Evolutionary conservation across 2,797 vertebrate species (phyloP), one percentile per base, ranked within the genome.

Genomic region (Argyrosomus regius): DNA sequence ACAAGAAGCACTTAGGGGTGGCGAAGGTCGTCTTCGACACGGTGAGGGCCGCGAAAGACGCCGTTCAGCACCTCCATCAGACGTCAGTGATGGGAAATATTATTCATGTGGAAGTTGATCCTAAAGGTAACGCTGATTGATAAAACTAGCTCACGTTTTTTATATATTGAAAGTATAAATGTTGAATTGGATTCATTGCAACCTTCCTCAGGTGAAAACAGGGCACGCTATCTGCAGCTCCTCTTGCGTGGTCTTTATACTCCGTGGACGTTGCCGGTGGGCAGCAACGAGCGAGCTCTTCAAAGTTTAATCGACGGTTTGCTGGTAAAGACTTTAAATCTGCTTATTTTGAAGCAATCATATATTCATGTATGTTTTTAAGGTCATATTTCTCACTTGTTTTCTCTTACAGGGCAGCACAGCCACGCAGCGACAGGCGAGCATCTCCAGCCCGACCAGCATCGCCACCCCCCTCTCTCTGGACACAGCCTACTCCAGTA

Each of bases 81-180:
- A 99, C 97, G 0, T 98, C 98, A 0, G 98, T 99, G 82, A 99
- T 99, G 98, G 98, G 98, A 80, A 99, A 98, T 86, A 94, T 97
- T 74, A 99, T 99, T 90, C 97, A 98, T 26, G 98, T 98, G 95
- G 97, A 99, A 92, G 93, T 98, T 84, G 98, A 99, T 92, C 97
- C 98, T 0, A 98, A 97, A 95, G 98, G 98, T 99, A 94, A 93
- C 84, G 3, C 3, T 4, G 7, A 28, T 6, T 46, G 45, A 4
- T 45, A 6, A 1, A 64, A 31, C 3, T 9, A 24, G 1, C 1
- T 18, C 0, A 0, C 1, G 6, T 45, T 22, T 48, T 13, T 13
- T 17, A 28, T 45, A 0, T 16, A 1, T 12, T 24, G 0, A 43
- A 65, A 39, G 12, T 16, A 5, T 14, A 31, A 31, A 45, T 63